A percentile compares a stretch with the other conserved stretches of the same genome.
Evolutionary conservation across 2,113 vertebrate genomes (phyloP).

Genomic region (Octodon degus): DNA sequence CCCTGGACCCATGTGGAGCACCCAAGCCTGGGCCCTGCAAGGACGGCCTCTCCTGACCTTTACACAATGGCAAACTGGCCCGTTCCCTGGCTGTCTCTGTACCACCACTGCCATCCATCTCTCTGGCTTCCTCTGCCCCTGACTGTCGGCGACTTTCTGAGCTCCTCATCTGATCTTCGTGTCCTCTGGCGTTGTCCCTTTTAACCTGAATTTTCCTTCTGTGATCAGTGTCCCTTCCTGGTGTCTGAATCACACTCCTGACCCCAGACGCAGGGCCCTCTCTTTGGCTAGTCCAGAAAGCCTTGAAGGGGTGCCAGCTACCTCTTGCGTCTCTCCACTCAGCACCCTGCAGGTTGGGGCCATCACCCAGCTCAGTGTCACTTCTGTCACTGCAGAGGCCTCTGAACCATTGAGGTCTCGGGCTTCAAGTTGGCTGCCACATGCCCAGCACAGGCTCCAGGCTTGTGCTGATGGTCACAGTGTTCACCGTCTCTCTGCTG

Average conservation of each 20-base stretch:
- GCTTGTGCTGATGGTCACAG: not conserved
- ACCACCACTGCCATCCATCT: not conserved
- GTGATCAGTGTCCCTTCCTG: not conserved
- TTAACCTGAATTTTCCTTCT: not conserved
- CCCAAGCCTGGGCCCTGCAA: not conserved
- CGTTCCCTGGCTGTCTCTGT: not conserved
- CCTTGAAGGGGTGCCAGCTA: fast-evolving
- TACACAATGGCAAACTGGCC: not conserved
- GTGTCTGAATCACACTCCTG: not conserved
- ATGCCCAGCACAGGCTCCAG: not conserved
- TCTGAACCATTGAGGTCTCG: not conserved
- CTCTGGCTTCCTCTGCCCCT: not conserved
- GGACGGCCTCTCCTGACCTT: not conserved
- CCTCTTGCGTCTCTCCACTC: not conserved
- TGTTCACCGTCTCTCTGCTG: not conserved
- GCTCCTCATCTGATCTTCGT: not conserved
- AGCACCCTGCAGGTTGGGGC: not conserved
- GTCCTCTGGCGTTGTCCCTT: not conserved
- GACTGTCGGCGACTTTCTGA: not conserved
- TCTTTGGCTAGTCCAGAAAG: not conserved
- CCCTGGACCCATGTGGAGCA: not conserved
- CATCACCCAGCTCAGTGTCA: not conserved
- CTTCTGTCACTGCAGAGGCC: not conserved
- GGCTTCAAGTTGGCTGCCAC: not conserved
- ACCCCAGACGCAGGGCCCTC: not conserved